Evolutionary conservation across 2,113 vertebrate species (phyloP), one percentile per base, ranked within the genome.

Genomic region (Sinocyclocheilus anshuiensis): DNA sequence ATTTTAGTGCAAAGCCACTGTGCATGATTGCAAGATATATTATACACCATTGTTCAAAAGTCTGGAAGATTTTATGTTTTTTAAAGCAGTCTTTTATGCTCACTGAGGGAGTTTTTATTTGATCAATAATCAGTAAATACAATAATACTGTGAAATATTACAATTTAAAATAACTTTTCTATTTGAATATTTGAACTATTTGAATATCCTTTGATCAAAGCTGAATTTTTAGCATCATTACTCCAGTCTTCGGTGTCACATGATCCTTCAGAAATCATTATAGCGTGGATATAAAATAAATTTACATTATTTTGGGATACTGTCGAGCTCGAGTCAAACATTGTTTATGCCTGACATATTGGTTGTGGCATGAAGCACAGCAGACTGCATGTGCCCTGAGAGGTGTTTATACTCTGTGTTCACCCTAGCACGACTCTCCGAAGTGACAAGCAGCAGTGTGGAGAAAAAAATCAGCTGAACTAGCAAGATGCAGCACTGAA

Each of bases 351-450:
- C 72, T 75, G 72, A 75, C 42, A 48, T 24, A 45, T 48, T 75
- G 22, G 12, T 75, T 75, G 39, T 45, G 72, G 42, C 39, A 75
- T 48, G 22, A 48, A 48, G 39, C 22, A 75, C 72, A 3, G 72
- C 72, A 75, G 33, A 71, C 18, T 71, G 33, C 33, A 71, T 71
- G 69, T 39, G 72, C 39, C 22, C 72, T 75, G 72, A 75, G 39
- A 48, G 72, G 72, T 75, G 72, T 75, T 48, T 75, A 16, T 75
- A 48, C 22, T 45, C 39, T 15, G 6, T 48, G 72, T 75, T 48
- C 42, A 75, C 5, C 39, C 39, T 75, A 22, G 39, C 71, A 75
- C 20, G 33, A 71, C 33, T 71, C 33, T 22, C 36, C 20, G 18
- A 72, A n/a, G 69, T 72, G 69, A 42, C 72, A 24, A 48, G 42